A percentile compares a stretch with the other conserved stretches of the same genome.
These are phyloP conservation scores for Marmota monax DNA, from an alignment of 2,113 vertebrate genomes.

Conservation along the genomic window DNA sequence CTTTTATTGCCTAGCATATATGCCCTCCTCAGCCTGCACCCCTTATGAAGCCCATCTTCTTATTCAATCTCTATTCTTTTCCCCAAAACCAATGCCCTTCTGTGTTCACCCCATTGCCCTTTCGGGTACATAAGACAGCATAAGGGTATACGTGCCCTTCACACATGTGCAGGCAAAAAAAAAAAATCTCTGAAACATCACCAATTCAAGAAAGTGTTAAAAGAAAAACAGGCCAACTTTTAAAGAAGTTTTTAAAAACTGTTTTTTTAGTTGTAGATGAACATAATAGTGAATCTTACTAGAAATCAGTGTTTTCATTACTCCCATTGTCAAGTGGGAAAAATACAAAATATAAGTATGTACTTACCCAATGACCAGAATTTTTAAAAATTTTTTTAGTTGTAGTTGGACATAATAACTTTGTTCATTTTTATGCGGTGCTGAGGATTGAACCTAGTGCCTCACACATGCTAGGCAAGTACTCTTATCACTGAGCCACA, in stretches of 20 bases:
- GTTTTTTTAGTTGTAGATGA: too few species aligned
- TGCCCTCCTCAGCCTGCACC: neutral
- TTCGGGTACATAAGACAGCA: neutral
- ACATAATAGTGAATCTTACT: neutral
- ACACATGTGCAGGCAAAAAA: neutral
- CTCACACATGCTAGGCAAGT: too few species aligned
- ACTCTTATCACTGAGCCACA: too few species aligned
- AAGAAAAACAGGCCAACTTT: neutral
- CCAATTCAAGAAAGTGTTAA: neutral
- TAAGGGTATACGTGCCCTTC: neutral
- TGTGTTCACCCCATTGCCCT: neutral
- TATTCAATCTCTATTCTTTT: neutral
- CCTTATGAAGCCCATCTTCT: neutral
- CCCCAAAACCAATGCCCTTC: neutral
- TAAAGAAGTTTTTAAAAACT: neutral
- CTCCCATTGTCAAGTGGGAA: neutral
- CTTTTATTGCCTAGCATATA: neutral
- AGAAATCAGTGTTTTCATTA: neutral
- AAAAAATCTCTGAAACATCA: neutral
- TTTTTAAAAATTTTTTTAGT: neutral
- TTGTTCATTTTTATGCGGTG: too few species aligned
- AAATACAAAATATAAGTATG: conserved; percentile 11
- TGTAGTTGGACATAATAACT: too few species aligned
- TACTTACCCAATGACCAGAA: neutral
- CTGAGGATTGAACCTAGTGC: too few species aligned